Evolutionary conservation across 2,888 invertebrate genomes (phyloP), one percentile per base, ranked within the genome.

Genomic region (Scaptomyza tumidula): DNA sequence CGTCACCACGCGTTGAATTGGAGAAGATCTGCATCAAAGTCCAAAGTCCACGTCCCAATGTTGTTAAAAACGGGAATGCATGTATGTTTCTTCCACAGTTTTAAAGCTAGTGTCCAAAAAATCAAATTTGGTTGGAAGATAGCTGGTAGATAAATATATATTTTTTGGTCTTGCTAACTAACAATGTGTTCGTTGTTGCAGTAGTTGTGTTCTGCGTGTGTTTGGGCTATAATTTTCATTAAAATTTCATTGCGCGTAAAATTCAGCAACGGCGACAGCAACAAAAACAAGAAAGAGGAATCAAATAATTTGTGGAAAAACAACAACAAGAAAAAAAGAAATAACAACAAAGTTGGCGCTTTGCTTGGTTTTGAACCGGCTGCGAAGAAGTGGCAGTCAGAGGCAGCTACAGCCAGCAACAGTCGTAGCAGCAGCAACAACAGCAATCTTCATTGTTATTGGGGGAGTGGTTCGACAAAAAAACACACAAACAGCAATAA

Each of bases 181-280:
- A 75, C 67, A 60, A 63, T 62, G 60, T 68, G 41, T 62, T 49
- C 61, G 60, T 72, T 67, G 62, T 53, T 68, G 63, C 64, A 43
- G 60, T 72, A 63, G 62, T 53, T 68, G 63, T 68, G 39, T 66
- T 71, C 71, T 75, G 71, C 60, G 63, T 61, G 73, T 73, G 71
- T 80, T 72, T 75, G 67, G 75, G 55, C 68, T 85, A 76, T 79
- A 82, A 79, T 87, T 87, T 87, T 85, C 86, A 87, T 83, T 85
- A 83, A 83, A 83, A 81, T 85, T 87, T 85, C 88, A 81, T 82
- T 87, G 86, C 88, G 72, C 82, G 82, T 79, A 75, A 84, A 84
- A 81, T 54, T 60, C 55, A 71, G 39, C 64, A 70, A 43, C 60
- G 46, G 13, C 73, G 73, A 55, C 58, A 75, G 41, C 62, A 60